phyloP scores from a whole-genome alignment of 2,888 invertebrate species.

The Aphodius sticticus region DNA sequence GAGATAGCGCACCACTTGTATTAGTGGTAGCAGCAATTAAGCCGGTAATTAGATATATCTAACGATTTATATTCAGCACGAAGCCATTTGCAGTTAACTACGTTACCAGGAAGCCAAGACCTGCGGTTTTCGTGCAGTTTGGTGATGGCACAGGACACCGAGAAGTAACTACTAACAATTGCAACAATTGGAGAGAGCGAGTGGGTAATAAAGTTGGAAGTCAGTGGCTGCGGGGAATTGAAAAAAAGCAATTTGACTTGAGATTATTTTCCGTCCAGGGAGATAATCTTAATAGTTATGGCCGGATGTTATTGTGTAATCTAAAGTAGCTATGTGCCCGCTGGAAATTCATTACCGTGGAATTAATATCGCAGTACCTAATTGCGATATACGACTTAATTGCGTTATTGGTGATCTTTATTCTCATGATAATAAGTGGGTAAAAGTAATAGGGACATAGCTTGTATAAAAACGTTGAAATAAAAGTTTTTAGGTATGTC shows the following conservation, averaged over 20 bases:
- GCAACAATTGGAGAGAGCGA: too few species aligned
- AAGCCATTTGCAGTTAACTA: slow-evolving; percentile 15
- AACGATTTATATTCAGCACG: slow-evolving; percentile 18
- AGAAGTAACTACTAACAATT: too few species aligned
- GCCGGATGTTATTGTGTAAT: background rate
- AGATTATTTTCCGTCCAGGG: background rate
- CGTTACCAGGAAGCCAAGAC: slow-evolving; percentile 1
- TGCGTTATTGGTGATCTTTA: background rate
- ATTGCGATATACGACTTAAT: too few species aligned
- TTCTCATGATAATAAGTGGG: background rate
- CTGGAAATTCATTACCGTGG: background rate
- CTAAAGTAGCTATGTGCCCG: background rate
- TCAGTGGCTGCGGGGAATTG: background rate
- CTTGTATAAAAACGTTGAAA: too few species aligned
- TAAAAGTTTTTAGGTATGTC: too few species aligned
- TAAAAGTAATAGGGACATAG: too few species aligned
- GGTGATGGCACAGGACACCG: background rate
- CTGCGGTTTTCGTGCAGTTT: background rate
- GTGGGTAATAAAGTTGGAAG: background rate
- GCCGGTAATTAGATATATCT: slow-evolving; percentile 28
- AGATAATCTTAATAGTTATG: background rate
- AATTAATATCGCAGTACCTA: background rate
- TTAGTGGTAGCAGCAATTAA: slow-evolving; percentile 26
- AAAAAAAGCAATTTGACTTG: background rate
- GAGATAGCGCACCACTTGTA: background rate